Evolutionary conservation across 2,797 vertebrate species (phyloP), one percentile per base, ranked within the genome.

Genomic region (Tragopan temminckii): DNA sequence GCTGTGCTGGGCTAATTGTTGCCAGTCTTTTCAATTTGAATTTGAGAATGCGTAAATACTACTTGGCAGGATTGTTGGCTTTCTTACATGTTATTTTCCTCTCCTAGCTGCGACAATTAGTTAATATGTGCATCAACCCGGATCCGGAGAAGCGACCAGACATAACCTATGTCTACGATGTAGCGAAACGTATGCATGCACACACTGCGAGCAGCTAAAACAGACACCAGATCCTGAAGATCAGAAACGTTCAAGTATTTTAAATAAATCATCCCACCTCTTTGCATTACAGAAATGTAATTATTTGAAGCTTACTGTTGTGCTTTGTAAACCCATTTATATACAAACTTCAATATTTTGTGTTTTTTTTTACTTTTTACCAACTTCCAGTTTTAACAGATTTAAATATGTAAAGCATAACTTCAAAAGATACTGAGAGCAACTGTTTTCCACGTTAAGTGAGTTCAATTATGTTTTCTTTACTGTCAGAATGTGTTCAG

Each of bases 61-160:
- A 59, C 43, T 31, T 57, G 58, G n/a, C 36, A 64, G 50, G 62
- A 29, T 27, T 17, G 15, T 35, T 80, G 45, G 46, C 58, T 52
- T 67, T 67, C 66, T 91, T 77, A 79, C 50, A 7, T 50, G 43
- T 91, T 90, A 5, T 36, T 72, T 95, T 74, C 72, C 76, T 79
- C 89, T 93, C 23, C 48, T 96, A 99, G 99, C 98, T 99, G 92
- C 98, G 99, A 81, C 99, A 99, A 57, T 94, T 99, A 98, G 99
- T 99, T 96, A 99, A 99, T 94, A 98, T 99, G 97, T 99, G 99
- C 98, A 99, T 99, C 98, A 99, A 98, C 97, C 99, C 99, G 1
- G 99, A 99, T 97, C 99, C 99, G 0, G 99, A 99, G 98, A 99
- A 99, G 98, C 98, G 99, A 96, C 99, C 99, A 52, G 99, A 99